Evolutionary conservation across 2,888 invertebrate genomes (phyloP).

Genomic region (Scotopteryx bipunctaria): DNA sequence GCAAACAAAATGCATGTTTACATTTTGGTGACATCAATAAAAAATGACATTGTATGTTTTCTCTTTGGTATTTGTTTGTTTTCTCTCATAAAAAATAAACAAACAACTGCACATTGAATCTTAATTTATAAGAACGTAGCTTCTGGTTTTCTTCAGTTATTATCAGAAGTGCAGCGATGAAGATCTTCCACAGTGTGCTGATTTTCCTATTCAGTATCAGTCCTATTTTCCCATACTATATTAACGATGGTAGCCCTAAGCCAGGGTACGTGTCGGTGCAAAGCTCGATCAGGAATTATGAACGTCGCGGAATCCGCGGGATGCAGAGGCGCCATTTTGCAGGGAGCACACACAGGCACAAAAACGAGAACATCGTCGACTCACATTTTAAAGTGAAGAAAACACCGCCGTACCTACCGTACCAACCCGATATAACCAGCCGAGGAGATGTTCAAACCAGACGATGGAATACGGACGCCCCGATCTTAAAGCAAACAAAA

Average conservation of each 20-base stretch:
- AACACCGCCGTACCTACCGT: conserved; percentile 22
- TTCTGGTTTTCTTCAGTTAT: conserved; percentile 37
- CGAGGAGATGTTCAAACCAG: conserved; percentile 12
- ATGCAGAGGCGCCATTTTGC: conserved; percentile 49
- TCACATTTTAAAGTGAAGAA: conserved; percentile 55
- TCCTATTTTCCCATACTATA: conserved; percentile 47
- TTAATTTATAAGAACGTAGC: conserved; percentile 27
- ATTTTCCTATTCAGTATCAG: conserved; percentile 38
- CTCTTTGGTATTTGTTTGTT: conserved; percentile 57
- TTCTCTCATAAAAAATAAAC: conserved; percentile 41
- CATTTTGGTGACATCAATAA: conserved; percentile 25
- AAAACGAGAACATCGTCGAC: conserved; percentile 49
- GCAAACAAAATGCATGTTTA: conserved; percentile 32
- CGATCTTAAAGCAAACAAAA: conserved; percentile 1
- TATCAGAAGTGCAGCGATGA: conserved; percentile 49
- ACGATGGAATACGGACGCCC: conserved; percentile 3
- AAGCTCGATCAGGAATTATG: conserved; percentile 37
- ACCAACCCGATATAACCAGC: conserved; percentile 9
- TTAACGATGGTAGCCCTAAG: conserved; percentile 51
- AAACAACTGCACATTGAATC: conserved; percentile 30
- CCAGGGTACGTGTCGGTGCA: conserved; percentile 48
- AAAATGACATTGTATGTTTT: conserved; percentile 40
- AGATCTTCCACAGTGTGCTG: conserved; percentile 29
- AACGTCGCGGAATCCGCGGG: conserved; percentile 38
- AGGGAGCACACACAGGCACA: conserved; percentile 40